Base-by-base conservation (phyloP, 2,797 vertebrate species). In the Mus minutoides region DNA sequence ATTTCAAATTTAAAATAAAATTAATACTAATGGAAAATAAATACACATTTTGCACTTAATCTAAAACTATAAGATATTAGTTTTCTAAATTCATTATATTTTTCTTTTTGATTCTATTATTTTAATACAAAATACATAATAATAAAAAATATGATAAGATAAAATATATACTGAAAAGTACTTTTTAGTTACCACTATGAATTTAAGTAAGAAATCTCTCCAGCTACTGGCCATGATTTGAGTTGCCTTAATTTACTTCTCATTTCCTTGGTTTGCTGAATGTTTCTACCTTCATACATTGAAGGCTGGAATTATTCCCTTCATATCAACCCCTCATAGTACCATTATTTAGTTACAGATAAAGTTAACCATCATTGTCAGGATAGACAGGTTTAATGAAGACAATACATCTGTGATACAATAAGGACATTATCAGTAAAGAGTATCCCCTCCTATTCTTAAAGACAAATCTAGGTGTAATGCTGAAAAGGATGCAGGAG, bases 331-430 rank as follows among this genome's bases (percentile, higher is more conserved):
- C 56, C 67, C 46, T 34, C 19, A n/a, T 79, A 22, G 4, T 60
- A 88, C 24, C 26, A 77, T 17, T 79, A 52, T 91, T 94, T 26
- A 46, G 88, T 87, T 77, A 93, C 97, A 92, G 37, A 3, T 77
- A 82, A 94, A 29, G 43, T 54, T 95, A 60, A 71, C 49, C 77
- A 96, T 46, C 37, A 94, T 31, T 82, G 49, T 91, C 78, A 93
- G 92, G 71, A 93, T 34, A 75, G 49, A 88, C 73, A 78, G 54
- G 31, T 91, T 95, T 92, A 94, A 96, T 88, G 46, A 96, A 93
- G 40, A 84, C 37, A 91, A 84, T 88, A 88, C 40, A 95, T 17
- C 26, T 67, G 19, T 46, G 43, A 92, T 24, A 29, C 64, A 90
- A 16, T 40, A 26, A 94, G 56, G 56, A 49, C 90, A 87, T 90